A percentile compares a stretch with the other conserved stretches of the same genome.
Conservation (phyloP, 2,888 invertebrate species). For the Hydrotaea diabolus region DNA sequence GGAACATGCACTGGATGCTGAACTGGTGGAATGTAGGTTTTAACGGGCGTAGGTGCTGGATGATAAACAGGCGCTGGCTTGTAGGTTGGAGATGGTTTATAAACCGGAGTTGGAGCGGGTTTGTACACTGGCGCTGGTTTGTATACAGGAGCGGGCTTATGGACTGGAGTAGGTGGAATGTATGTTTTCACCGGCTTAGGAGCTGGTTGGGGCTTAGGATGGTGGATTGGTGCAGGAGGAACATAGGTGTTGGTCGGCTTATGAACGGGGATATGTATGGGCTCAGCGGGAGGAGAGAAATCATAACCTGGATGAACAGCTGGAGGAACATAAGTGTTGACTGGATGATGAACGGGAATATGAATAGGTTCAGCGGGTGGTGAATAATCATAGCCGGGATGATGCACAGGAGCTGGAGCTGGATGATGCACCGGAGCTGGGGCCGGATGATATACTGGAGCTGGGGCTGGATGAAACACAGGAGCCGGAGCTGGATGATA, state of each 20-base stretch:
- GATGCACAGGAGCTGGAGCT: not conserved
- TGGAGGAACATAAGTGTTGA: not conserved
- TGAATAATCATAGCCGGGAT: not conserved
- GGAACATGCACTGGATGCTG: not conserved
- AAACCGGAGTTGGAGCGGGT: not conserved
- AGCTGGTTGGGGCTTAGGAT: not conserved
- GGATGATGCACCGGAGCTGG: slow-evolving; percentile 12
- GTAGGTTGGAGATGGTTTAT: not conserved
- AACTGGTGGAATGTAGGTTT: not conserved
- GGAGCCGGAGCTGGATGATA: not conserved
- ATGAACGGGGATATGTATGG: too few relatives aligned
- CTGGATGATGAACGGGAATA: not conserved
- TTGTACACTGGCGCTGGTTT: not conserved
- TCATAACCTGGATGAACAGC: not conserved
- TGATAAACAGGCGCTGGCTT: not conserved
- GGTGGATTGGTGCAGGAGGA: not conserved
- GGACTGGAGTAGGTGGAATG: not conserved
- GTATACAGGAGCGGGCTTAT: not conserved
- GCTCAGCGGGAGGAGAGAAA: not conserved
- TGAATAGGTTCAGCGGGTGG: not conserved
- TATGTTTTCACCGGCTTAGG: slow-evolving; percentile 18
- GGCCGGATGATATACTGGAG: not conserved
- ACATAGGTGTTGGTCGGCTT: too few relatives aligned
- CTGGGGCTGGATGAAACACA: not conserved
- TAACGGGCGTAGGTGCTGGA: not conserved